A percentile compares a stretch with the other conserved stretches of the same genome.
These are phyloP conservation scores for Tragelaphus buxtoni DNA, from an alignment of 2,113 vertebrate species.

Conservation along the genomic window DNA sequence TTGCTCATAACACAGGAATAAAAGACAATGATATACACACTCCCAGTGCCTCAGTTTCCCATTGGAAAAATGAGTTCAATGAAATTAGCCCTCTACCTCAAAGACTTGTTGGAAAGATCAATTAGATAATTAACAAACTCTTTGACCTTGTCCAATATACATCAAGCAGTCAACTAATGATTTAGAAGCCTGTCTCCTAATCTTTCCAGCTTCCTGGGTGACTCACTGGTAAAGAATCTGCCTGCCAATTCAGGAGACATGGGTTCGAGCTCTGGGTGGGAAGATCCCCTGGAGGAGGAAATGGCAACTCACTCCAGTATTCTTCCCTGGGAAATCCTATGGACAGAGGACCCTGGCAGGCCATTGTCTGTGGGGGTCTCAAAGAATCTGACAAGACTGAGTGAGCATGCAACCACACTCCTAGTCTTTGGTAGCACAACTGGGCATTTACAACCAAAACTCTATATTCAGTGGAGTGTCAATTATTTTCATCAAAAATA, in stretches of 20 bases:
- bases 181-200: slow-evolving; percentile 3
- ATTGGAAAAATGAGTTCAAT: not conserved
- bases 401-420: not conserved
- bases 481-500: slow-evolving; percentile 33
- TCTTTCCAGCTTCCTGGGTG: not conserved
- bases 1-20: not conserved
- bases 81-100: not conserved
- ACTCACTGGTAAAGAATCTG: not conserved
- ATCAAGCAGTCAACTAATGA: slow-evolving; percentile 34
- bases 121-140: slow-evolving; percentile 29
- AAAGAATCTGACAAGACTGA: not conserved
- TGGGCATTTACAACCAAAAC: not conserved
- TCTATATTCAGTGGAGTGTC: not conserved
- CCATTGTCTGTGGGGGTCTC: not conserved
- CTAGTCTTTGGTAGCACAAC: not conserved
- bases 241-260: not conserved
- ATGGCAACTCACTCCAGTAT: not conserved
- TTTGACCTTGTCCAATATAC: slow-evolving; percentile 38
- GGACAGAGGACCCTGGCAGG: not conserved
- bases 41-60: slow-evolving; percentile 18
- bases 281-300: not conserved
- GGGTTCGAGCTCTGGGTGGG: not conserved
- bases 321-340: not conserved
- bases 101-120: not conserved
- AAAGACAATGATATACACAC: not conserved